Evolutionary conservation across 2,888 invertebrate genomes (phyloP).

Genomic region (Xestoiulus laeticollis): DNA sequence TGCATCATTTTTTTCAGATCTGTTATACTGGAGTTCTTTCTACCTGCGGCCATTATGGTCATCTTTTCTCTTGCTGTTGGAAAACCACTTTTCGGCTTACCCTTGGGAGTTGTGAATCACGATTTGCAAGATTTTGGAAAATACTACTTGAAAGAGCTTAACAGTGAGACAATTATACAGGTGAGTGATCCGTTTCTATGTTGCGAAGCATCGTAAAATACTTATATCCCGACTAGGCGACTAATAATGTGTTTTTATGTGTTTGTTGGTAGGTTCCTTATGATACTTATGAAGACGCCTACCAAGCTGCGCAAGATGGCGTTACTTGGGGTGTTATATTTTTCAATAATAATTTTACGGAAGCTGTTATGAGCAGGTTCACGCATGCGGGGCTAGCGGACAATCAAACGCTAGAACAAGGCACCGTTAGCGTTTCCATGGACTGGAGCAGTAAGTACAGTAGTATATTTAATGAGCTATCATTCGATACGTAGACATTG

Average conservation of each 20-base stretch:
- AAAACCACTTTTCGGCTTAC: slow-evolving; percentile 42
- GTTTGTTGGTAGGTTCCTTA: neutral
- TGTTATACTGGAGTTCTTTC: slow-evolving; percentile 47
- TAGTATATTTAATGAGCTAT: too few relatives aligned
- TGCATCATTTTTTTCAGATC: neutral
- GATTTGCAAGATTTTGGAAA: slow-evolving; percentile 12
- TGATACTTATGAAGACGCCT: slow-evolving; percentile 25
- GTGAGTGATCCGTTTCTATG: neutral
- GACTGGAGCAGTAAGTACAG: slow-evolving; percentile 32
- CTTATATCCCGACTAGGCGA: too few relatives aligned
- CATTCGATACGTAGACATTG: too few relatives aligned
- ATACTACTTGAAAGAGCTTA: neutral
- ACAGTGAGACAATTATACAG: neutral
- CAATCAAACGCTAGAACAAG: neutral
- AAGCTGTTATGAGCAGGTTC: slow-evolving; percentile 47
- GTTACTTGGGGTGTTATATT: slow-evolving; percentile 38
- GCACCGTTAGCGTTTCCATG: neutral
- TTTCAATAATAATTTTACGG: slow-evolving; percentile 45
- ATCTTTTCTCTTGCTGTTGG: slow-evolving; percentile 47
- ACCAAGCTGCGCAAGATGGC: neutral
- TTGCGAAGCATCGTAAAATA: neutral
- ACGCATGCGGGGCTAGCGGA: slow-evolving; percentile 42
- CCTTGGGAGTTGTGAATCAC: slow-evolving; percentile 48
- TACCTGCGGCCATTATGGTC: slow-evolving; percentile 47
- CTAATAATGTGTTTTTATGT: neutral